phyloP scores from a whole-genome alignment of 2,113 vertebrate species.

The Erythrolamprus reginae region DNA sequence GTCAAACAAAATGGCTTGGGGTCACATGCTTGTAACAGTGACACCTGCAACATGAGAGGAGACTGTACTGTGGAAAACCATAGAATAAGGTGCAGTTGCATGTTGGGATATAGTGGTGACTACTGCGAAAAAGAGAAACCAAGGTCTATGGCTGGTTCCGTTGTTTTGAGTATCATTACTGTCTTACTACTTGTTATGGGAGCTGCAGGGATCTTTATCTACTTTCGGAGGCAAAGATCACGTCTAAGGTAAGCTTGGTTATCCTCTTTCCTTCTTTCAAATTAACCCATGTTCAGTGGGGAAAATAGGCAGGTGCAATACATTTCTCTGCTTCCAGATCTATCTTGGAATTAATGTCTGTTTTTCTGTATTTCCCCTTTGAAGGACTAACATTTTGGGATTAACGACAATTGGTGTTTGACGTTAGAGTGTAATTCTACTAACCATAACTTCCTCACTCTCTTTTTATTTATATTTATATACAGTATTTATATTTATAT shows the following conservation, averaged over 20 bases:
- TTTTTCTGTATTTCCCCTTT: neutral
- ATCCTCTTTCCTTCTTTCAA: too few relatives aligned
- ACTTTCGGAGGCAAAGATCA: conserved; percentile 53
- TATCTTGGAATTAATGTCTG: neutral
- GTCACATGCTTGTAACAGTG: conserved; percentile 58
- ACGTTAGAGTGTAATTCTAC: too few relatives aligned
- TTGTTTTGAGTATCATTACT: conserved; percentile 55
- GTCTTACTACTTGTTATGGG: conserved; percentile 61
- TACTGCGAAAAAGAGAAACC: conserved; percentile 72
- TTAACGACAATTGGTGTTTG: neutral
- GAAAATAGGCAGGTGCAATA: neutral
- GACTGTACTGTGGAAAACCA: conserved; percentile 63
- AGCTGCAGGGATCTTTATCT: conserved; percentile 57
- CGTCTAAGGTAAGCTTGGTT: conserved; percentile 49
- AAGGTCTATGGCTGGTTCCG: conserved; percentile 51
- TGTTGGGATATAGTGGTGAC: conserved; percentile 69
- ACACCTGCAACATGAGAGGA: conserved; percentile 72
- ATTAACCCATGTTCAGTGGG: neutral
- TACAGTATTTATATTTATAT: neutral
- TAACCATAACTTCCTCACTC: neutral
- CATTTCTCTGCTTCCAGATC: neutral
- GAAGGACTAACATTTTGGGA: neutral
- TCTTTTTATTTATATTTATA: neutral
- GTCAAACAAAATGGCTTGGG: conserved; percentile 47
- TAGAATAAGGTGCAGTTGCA: conserved; percentile 68